Evolutionary conservation across 2,888 invertebrate genomes (phyloP), one percentile per base, ranked within the genome.

Genomic region (Apodemia mormo): DNA sequence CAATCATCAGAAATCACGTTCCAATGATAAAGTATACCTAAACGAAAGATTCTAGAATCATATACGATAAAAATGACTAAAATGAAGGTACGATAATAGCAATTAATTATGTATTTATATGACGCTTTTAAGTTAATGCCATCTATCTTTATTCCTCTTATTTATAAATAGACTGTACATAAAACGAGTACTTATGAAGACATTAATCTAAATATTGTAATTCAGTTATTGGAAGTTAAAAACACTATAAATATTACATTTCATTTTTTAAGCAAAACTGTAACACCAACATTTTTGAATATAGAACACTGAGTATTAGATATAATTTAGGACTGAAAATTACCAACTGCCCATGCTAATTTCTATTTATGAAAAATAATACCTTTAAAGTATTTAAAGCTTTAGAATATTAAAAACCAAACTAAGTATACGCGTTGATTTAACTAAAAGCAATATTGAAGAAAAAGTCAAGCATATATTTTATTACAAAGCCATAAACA

Each of bases 241-340:
- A 40, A 8, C 40, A 40, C 40, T 40, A 40, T 40, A 40, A 40
- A 40, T 40, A 40, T 29, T 56, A 22, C 29, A 56, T 56, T 22
- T 52, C 52, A 52, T 52, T 29, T 29, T 22, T 9, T 56, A 56
- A 56, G 22, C 29, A 6, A 9, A 56, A 56, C 22, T 22, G 22
- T 56, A 56, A 56, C 29, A 56, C 56, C 0, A 56, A 56, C n/a
- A 56, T n/a, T 9, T 22, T 9, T 29, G 56, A 56, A 29, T 56
- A 52, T 52, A 52, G 52, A 14, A 56, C 29, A 56, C 56, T 56
- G 56, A 56, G 56, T 56, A 56, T 56, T 56, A 56, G 56, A 22
- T 56, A 56, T 29, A 56, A 56, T 56, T 56, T 56, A 56, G 9
- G 7, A 56, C 29, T 56, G 22, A 29, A 56, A 56, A 56, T n/a